Conservation (phyloP, 35 echinoderm and acorn worm species). For the Heliocidaris erythrogramma region DNA sequence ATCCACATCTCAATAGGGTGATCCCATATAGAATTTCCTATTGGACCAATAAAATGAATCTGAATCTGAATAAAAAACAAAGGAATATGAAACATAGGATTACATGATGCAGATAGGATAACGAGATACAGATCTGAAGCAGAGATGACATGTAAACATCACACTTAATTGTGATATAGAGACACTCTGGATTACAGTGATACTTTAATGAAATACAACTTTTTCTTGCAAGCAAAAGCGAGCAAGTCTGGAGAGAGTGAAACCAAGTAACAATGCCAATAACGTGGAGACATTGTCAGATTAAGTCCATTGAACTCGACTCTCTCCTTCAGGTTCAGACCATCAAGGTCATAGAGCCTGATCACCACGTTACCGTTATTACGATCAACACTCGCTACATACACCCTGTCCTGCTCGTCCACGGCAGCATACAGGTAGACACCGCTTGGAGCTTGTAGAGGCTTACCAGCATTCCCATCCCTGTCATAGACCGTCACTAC, state of each 20-base stretch:
- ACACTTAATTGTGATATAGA: too few relatives aligned
- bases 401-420: slow-evolving; percentile 11
- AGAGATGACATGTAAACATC: too few relatives aligned
- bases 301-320: neutral
- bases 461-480: slow-evolving; percentile 7
- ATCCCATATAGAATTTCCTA: too few relatives aligned
- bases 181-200: too few relatives aligned
- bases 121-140: too few relatives aligned
- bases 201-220: neutral
- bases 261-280: neutral
- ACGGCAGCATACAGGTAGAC: slow-evolving; percentile 19
- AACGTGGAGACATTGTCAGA: neutral
- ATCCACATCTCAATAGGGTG: too few relatives aligned
- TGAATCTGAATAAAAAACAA: too few relatives aligned
- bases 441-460: neutral
- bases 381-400: slow-evolving; percentile 17
- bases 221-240: neutral
- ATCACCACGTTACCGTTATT: neutral
- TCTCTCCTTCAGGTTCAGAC: neutral
- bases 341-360: neutral
- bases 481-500: slow-evolving; percentile 39
- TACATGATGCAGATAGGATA: too few relatives aligned
- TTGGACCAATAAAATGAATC: too few relatives aligned
- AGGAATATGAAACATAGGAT: too few relatives aligned
- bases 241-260: neutral